Percentiles rank a stretch among this genome's conserved stretches.
phyloP scores from a whole-genome alignment of 1,140 invertebrate genomes.

The Drosophila ficusphila region DNA sequence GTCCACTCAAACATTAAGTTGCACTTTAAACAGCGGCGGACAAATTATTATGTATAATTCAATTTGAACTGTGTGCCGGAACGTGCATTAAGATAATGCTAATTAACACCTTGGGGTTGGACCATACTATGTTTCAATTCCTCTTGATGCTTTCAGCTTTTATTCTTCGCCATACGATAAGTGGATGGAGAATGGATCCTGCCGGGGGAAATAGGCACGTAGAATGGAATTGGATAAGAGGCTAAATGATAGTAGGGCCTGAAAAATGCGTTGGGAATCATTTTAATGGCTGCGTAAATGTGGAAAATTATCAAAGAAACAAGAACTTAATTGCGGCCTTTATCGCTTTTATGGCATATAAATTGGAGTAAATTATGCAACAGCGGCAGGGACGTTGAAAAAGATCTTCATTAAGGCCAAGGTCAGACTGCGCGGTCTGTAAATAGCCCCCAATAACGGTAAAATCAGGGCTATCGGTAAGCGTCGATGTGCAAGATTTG shows the following conservation, averaged over 20 bases:
- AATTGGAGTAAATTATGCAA: slow-evolving; percentile 81
- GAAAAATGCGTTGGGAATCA: slow-evolving; percentile 75
- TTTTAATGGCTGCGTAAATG: slow-evolving; percentile 80
- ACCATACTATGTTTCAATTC: slow-evolving; percentile 2
- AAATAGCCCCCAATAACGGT: background rate
- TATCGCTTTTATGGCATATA: slow-evolving; percentile 78
- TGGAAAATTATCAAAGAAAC: slow-evolving; percentile 81
- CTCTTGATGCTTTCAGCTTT: slow-evolving; percentile 24
- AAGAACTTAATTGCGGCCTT: slow-evolving; percentile 80
- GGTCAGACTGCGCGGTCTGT: slow-evolving; percentile 21
- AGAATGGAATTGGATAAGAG: slow-evolving; percentile 64
- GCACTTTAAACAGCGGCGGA: slow-evolving; percentile 77
- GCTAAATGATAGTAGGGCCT: slow-evolving; percentile 46
- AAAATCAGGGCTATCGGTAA: too few species aligned
- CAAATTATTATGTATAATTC: slow-evolving; percentile 83
- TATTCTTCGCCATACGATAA: slow-evolving; percentile 42
- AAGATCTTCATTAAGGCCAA: slow-evolving; percentile 69
- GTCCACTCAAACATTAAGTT: slow-evolving; percentile 66
- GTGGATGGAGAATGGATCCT: background rate
- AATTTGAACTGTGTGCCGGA: slow-evolving; percentile 82
- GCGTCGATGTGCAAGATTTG: slow-evolving; percentile 21
- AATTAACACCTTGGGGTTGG: slow-evolving; percentile 71
- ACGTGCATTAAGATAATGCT: slow-evolving; percentile 81
- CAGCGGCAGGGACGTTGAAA: background rate
- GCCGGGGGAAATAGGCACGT: background rate